A percentile compares a stretch with the other conserved stretches of the same genome.
Conservation (phyloP, 2,113 vertebrate species). For the Lepus americanus region DNA sequence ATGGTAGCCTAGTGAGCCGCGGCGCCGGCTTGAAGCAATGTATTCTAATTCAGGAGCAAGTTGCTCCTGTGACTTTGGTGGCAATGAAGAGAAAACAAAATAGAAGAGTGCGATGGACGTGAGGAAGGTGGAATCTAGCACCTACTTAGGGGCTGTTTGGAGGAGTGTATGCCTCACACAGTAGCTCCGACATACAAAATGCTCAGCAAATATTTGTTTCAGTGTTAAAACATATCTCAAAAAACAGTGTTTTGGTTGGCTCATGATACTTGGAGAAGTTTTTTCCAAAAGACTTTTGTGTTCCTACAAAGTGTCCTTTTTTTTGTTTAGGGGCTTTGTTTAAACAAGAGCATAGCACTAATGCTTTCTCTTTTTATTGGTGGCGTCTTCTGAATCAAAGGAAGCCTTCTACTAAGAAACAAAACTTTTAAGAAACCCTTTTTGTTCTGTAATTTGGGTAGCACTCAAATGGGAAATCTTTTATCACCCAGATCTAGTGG, state of each 20-base stretch:
- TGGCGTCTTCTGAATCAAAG: constrained; percentile 49
- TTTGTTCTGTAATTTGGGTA: background rate
- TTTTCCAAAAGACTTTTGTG: background rate
- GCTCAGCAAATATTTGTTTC: constrained; percentile 50
- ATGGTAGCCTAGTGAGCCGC: too few species aligned
- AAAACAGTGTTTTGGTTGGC: background rate
- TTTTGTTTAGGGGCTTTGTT: background rate
- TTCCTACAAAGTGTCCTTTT: background rate
- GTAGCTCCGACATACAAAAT: background rate
- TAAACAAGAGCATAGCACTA: constrained; percentile 31
- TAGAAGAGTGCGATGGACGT: background rate
- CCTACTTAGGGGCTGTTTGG: rapidly evolving
- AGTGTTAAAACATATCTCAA: constrained; percentile 32
- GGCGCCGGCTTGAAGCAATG: too few species aligned
- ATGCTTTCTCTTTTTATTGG: background rate
- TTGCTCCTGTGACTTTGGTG: background rate
- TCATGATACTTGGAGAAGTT: background rate
- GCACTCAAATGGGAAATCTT: background rate
- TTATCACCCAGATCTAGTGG: background rate
- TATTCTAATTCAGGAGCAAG: background rate
- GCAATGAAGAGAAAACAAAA: background rate
- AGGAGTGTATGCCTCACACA: background rate
- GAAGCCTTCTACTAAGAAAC: constrained; percentile 35
- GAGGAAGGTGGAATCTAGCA: background rate
- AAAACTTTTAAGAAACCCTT: background rate